Conservation (phyloP, 2,888 invertebrate genomes). For the Campoletis raptor region DNA sequence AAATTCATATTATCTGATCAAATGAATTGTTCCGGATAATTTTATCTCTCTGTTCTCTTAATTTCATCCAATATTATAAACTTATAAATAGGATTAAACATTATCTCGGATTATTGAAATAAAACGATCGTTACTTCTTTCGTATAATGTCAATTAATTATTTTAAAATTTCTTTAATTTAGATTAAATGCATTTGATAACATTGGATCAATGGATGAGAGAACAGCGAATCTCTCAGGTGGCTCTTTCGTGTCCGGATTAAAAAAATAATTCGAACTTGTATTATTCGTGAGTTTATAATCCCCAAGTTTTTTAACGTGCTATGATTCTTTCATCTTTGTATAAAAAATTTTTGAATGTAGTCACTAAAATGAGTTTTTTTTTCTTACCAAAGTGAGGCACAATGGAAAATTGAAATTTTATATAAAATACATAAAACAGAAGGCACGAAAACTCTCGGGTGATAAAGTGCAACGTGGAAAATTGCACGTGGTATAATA, state of each 20-base stretch:
- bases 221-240: not conserved
- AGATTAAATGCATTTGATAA: too few species aligned
- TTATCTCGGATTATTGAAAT: not conserved
- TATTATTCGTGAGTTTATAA: not conserved
- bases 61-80: not conserved
- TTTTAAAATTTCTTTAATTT: too few species aligned
- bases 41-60: not conserved
- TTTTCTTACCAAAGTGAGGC: not conserved
- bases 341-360: not conserved
- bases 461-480: slow-evolving; percentile 3
- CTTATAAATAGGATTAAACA: not conserved
- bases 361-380: not conserved
- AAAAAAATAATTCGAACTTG: not conserved
- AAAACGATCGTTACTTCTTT: not conserved
- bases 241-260: not conserved
- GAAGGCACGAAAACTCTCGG: not conserved
- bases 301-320: not conserved
- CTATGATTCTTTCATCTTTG: not conserved
- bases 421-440: slow-evolving; percentile 2
- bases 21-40: not conserved
- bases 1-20: not conserved
- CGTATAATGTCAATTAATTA: too few species aligned
- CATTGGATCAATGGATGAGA: not conserved
- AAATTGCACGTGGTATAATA: slow-evolving; percentile 19
- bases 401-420: slow-evolving; percentile 6